A percentile compares a stretch with the other conserved stretches of the same genome.
These are phyloP conservation scores for Pachycephala philippinensis DNA, from an alignment of 2,113 vertebrate species.

Conservation along the genomic window DNA sequence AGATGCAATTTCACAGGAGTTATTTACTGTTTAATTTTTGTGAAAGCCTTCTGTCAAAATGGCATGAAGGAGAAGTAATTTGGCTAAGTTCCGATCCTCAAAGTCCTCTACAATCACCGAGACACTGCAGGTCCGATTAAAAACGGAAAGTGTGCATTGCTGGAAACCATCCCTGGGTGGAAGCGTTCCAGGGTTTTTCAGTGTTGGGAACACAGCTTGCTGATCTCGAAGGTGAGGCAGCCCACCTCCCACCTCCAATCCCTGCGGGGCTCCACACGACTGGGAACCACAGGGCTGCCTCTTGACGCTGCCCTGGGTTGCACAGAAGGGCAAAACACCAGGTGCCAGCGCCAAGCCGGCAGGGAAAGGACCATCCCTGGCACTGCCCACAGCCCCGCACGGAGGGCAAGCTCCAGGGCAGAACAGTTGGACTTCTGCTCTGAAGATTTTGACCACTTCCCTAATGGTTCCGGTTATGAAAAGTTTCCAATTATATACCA, in stretches of 20 bases:
- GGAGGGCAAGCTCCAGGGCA: conserved; percentile 8
- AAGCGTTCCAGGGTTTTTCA: conserved; percentile 14
- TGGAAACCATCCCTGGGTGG: conserved; percentile 40
- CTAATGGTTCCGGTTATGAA: conserved; percentile 8
- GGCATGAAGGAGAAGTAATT: conserved; percentile 21
- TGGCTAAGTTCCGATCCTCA: not conserved
- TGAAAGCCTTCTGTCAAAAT: conserved; percentile 50
- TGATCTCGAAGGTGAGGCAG: not conserved
- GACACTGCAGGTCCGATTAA: conserved; percentile 48
- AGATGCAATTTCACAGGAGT: conserved; percentile 25
- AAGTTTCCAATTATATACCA: conserved; percentile 9
- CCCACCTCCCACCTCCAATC: not conserved
- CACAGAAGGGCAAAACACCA: not conserved
- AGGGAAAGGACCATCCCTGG: not conserved
- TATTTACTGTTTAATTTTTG: conserved; percentile 46
- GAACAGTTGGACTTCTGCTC: not conserved
- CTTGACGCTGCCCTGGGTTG: not conserved
- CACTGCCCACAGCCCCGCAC: not conserved
- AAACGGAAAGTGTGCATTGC: conserved; percentile 24
- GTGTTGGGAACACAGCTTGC: not conserved
- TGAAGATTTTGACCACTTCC: conserved; percentile 25
- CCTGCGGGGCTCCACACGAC: not conserved
- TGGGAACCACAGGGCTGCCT: not conserved
- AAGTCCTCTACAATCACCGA: conserved; percentile 49
- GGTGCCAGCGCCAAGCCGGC: not conserved